phyloP scores from a whole-genome alignment of 2,888 invertebrate genomes.

The Thereva unica region DNA sequence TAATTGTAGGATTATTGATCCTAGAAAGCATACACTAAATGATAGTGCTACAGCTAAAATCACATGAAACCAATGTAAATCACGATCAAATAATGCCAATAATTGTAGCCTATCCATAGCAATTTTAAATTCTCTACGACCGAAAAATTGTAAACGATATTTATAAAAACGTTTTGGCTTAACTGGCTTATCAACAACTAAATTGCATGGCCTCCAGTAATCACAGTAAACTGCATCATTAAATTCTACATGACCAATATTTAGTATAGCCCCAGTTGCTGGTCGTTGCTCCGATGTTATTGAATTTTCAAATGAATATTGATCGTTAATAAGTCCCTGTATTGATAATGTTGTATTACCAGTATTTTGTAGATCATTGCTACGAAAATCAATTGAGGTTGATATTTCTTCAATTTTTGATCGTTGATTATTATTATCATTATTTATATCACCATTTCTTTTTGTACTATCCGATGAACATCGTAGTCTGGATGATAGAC shows the following conservation, averaged over 20 bases:
- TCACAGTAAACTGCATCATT: constrained; percentile 54
- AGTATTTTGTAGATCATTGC: constrained; percentile 23
- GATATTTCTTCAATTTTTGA: constrained; percentile 36
- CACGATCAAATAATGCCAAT: constrained; percentile 90
- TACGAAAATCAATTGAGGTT: constrained; percentile 33
- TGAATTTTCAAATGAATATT: constrained; percentile 42
- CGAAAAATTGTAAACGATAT: constrained; percentile 54
- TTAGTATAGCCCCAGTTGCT: constrained; percentile 46
- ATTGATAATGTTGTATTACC: constrained; percentile 32
- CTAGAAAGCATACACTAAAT: constrained; percentile 81
- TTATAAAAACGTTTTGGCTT: constrained; percentile 57
- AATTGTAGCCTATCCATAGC: constrained; percentile 91
- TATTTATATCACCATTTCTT: constrained; percentile 18
- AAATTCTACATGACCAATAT: constrained; percentile 50
- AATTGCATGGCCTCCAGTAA: constrained; percentile 54
- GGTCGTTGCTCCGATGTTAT: constrained; percentile 37
- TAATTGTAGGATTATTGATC: constrained; percentile 78
- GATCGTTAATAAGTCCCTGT: constrained; percentile 39
- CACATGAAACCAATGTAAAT: constrained; percentile 74
- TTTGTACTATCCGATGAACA: constrained; percentile 55
- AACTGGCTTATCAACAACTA: constrained; percentile 52
- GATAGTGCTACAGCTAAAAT: constrained; percentile 82
- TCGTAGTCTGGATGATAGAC: constrained; percentile 59
- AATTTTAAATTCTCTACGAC: constrained; percentile 66
- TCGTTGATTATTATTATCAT: constrained; percentile 4